Conservation (phyloP, 1,140 invertebrate genomes). For the Muscidifurax raptorellus region DNA sequence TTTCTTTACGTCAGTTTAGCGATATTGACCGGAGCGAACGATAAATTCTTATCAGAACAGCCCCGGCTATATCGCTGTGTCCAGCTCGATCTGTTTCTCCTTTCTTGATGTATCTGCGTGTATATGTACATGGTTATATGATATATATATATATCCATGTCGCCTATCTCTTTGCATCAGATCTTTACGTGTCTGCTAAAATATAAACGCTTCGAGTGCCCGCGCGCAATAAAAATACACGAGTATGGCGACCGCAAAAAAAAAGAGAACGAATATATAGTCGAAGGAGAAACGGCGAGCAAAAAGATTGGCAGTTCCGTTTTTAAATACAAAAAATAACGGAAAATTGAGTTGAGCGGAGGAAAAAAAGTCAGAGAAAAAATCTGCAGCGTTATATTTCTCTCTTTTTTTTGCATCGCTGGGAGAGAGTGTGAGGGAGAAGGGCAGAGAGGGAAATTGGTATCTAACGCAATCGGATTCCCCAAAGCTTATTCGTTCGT, state of each 20-base stretch:
- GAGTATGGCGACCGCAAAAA: background rate
- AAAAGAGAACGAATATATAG: background rate
- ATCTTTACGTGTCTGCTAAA: background rate
- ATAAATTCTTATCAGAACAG: conserved; percentile 43
- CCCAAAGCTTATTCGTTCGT: conserved; percentile 37
- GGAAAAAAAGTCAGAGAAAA: background rate
- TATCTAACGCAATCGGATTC: conserved; percentile 40
- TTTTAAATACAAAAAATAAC: conserved; percentile 5
- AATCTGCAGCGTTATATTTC: background rate
- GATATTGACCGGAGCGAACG: conserved; percentile 21
- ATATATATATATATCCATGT: background rate
- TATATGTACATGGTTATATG: background rate
- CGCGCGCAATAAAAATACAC: background rate
- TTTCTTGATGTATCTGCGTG: no score
- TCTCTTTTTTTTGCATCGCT: background rate
- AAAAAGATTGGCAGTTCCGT: background rate
- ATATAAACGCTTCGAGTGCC: background rate
- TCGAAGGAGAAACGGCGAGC: background rate
- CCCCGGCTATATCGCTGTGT: background rate
- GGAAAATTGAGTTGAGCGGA: background rate
- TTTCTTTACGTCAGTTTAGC: conserved; percentile 2
- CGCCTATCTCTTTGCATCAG: background rate
- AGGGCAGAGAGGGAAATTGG: conserved; percentile 10
- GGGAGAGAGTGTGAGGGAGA: background rate
- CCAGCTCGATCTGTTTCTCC: background rate